phyloP scores from a whole-genome alignment of 2,797 vertebrate genomes.

The Trematomus bernacchii region DNA sequence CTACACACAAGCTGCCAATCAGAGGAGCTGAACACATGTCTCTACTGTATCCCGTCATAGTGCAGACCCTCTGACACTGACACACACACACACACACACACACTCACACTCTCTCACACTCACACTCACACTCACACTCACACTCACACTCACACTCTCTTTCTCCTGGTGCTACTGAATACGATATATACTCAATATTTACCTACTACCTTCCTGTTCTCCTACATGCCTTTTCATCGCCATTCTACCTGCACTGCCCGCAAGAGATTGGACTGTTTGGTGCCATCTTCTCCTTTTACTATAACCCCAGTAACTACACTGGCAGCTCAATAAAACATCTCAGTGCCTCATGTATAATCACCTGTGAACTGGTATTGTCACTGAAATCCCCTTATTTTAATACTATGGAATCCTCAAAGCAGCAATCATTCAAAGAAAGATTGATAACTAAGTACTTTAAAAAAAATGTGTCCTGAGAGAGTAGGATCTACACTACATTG shows the following conservation, averaged over 20 bases:
- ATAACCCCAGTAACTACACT: constrained; percentile 52
- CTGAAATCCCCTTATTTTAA: constrained; percentile 50
- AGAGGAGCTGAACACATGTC: constrained; percentile 90
- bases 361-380: constrained; percentile 61
- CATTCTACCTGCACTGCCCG: constrained; percentile 49
- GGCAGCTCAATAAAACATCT: constrained; percentile 53
- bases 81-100: neutral
- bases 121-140: neutral
- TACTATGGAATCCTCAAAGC: constrained; percentile 22
- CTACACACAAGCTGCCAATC: constrained; percentile 89
- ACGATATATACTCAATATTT: constrained; percentile 45
- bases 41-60: constrained; percentile 88
- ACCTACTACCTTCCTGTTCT: constrained; percentile 6
- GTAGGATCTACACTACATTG: constrained; percentile 35
- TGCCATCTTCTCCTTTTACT: constrained; percentile 40
- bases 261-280: constrained; percentile 45
- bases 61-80: constrained; percentile 85
- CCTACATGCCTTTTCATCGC: constrained; percentile 44
- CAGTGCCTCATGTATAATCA: constrained; percentile 47
- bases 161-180: constrained; percentile 76
- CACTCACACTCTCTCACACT: constrained; percentile 75
- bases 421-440: constrained; percentile 9
- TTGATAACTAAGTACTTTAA: constrained; percentile 40
- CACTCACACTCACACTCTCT: neutral
- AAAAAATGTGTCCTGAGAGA: constrained; percentile 9